Base-by-base conservation (phyloP, 2,797 vertebrate species). In the Amniataba percoides region DNA sequence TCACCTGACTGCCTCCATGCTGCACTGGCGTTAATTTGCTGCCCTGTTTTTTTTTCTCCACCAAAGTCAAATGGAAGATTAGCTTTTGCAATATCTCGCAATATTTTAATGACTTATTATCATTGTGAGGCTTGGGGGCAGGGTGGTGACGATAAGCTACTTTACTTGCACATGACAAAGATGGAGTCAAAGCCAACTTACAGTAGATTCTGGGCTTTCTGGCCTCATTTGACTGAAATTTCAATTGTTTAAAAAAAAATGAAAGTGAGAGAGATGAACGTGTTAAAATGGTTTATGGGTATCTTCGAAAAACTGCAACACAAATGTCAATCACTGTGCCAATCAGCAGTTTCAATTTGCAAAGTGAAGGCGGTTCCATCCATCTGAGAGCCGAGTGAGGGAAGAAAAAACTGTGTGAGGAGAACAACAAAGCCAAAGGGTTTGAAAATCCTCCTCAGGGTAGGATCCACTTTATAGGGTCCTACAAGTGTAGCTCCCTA, bases 401-500 rank as follows among this genome's bases (percentile, higher is more conserved):
- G 57, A 53, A 67, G 74, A 77, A 53, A 79, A 63, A 27, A 27
- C 27, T 31, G 53, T 72, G 52, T 16, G 72, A 77, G 57, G 46
- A 56, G 78, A 85, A 86, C 73, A 84, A 81, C 62, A 82, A 86
- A 90, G 79, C 83, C 74, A 85, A 83, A 85, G 77, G 85, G 66
- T 87, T 62, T 76, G 74, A 61, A 86, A 87, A 80, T 90, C 74
- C 71, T 90, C 84, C 89, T 86, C 78, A 23, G 87, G 87, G 86
- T 66, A 63, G 76, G 81, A 91, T 80, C 78, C 71, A 79, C 78
- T 85, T 88, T 76, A 75, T 71, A 80, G 76, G 87, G 82, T 81
- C 78, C 82, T 83, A 80, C 80, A 83, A 85, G 85, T 85, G 87
- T 51, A 81, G 86, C 86, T 84, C 70, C 74, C 83, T 89, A 93